These are phyloP conservation scores for Psephotus haematonotus DNA, from an alignment of 2,113 vertebrate genomes.

Conservation along the genomic window DNA sequence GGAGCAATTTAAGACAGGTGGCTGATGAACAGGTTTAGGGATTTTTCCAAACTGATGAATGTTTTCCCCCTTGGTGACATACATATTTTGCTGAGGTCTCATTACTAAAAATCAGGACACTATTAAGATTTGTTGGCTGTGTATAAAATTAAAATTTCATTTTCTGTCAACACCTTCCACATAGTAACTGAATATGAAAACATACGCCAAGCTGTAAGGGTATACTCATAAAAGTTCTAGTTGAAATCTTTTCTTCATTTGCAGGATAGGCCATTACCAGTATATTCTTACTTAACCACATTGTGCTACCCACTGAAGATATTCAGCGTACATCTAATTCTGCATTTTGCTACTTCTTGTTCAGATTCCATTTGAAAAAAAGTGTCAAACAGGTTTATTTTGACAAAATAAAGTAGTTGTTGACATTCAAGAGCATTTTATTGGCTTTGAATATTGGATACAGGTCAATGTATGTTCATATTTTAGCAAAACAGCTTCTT, in stretches of 20 bases:
- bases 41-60: slow-evolving; percentile 67
- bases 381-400: not conserved
- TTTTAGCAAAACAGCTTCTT: not conserved
- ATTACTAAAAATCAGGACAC: slow-evolving; percentile 66
- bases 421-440: not conserved
- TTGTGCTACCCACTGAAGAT: not conserved
- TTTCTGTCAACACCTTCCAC: slow-evolving; percentile 69
- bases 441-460: not conserved
- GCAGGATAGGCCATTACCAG: not conserved
- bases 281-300: not conserved
- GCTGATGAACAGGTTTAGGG: slow-evolving; percentile 67
- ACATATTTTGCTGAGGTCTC: slow-evolving; percentile 65
- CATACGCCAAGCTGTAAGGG: slow-evolving; percentile 42
- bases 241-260: slow-evolving; percentile 21
- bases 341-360: not conserved
- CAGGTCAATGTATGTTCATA: not conserved
- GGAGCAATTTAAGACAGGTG: slow-evolving; percentile 63
- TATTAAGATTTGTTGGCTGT: slow-evolving; percentile 68
- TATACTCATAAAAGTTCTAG: not conserved
- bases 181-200: slow-evolving; percentile 60
- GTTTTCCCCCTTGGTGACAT: slow-evolving; percentile 53
- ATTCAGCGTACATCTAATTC: not conserved
- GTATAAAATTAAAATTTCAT: slow-evolving; percentile 67
- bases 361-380: not conserved
- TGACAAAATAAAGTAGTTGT: not conserved